phyloP scores from a whole-genome alignment of 1,140 invertebrate species.

The Bombus polaris region DNA sequence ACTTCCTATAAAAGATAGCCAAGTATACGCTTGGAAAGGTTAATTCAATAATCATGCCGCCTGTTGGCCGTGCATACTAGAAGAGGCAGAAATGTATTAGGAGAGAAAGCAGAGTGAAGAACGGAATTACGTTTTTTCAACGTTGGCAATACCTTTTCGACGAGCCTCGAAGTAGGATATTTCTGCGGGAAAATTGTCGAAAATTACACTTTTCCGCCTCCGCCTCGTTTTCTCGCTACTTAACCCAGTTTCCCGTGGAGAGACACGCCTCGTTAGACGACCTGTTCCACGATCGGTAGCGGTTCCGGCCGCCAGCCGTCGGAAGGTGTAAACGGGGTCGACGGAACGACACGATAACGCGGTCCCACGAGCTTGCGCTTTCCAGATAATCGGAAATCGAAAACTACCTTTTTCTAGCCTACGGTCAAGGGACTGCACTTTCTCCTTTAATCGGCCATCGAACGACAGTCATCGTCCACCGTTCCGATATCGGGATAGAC shows the following conservation, averaged over 20 bases:
- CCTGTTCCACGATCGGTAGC: conserved; percentile 43
- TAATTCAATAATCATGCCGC: background rate
- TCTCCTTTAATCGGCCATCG: conserved; percentile 55
- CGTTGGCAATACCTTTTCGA: conserved; percentile 15
- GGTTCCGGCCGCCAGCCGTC: background rate
- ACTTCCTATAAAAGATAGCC: background rate
- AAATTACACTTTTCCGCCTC: conserved; percentile 48
- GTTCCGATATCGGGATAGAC: background rate
- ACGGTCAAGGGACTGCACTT: conserved; percentile 57
- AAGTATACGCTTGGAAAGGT: too few species aligned
- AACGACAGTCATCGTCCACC: background rate
- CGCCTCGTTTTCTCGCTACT: conserved; percentile 46
- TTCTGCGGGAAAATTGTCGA: conserved; percentile 30
- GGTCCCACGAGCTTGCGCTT: conserved; percentile 42
- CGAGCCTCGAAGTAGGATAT: conserved; percentile 26
- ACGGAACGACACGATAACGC: conserved; percentile 5
- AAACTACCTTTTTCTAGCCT: conserved; percentile 36
- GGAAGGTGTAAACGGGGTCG: conserved; percentile 33
- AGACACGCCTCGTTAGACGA: conserved; percentile 34
- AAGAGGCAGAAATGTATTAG: background rate
- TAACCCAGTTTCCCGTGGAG: conserved; percentile 56
- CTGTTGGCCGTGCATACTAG: too few species aligned
- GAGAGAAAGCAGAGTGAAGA: background rate
- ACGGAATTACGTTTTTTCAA: conserved; percentile 14
- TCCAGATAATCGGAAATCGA: conserved; percentile 59